Conservation (phyloP, 2,113 vertebrate species). For the Xenotilapia caudafasciata region DNA sequence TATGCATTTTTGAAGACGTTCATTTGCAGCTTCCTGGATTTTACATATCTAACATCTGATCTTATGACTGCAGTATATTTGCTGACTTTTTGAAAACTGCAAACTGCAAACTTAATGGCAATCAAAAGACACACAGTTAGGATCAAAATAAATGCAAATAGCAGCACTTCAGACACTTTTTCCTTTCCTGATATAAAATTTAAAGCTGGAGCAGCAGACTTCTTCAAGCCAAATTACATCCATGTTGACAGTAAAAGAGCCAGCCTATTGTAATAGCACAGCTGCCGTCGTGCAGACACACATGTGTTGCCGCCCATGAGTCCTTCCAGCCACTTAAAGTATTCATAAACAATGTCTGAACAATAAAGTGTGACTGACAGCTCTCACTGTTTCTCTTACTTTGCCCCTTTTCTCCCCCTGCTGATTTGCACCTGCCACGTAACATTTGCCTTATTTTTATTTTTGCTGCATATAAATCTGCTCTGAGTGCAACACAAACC, state of each 20-base stretch:
- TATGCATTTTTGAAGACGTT: neutral
- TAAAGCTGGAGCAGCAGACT: slow-evolving; percentile 17
- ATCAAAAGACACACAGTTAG: neutral
- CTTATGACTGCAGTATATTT: neutral
- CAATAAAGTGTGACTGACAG: slow-evolving; percentile 54
- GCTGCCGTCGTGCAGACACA: slow-evolving; percentile 36
- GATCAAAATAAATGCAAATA: slow-evolving; percentile 6
- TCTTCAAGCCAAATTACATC: slow-evolving; percentile 56
- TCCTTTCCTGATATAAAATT: slow-evolving; percentile 47
- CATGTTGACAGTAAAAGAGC: slow-evolving; percentile 41
- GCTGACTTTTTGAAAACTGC: neutral
- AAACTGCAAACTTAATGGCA: neutral
- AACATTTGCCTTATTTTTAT: slow-evolving; percentile 14
- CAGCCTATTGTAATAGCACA: slow-evolving; percentile 33
- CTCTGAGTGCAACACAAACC: slow-evolving; percentile 22
- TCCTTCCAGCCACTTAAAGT: slow-evolving; percentile 58
- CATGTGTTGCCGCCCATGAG: slow-evolving; percentile 37
- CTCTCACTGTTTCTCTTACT: slow-evolving; percentile 39
- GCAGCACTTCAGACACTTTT: neutral
- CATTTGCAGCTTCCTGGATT: neutral
- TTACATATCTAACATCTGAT: neutral
- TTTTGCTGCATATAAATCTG: slow-evolving; percentile 47
- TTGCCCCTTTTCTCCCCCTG: slow-evolving; percentile 7
- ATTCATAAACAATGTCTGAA: slow-evolving; percentile 55
- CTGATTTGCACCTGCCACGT: slow-evolving; percentile 55